Evolutionary conservation across 2,888 invertebrate species (phyloP).

Genomic region (Omphaloscelis lunosa): DNA sequence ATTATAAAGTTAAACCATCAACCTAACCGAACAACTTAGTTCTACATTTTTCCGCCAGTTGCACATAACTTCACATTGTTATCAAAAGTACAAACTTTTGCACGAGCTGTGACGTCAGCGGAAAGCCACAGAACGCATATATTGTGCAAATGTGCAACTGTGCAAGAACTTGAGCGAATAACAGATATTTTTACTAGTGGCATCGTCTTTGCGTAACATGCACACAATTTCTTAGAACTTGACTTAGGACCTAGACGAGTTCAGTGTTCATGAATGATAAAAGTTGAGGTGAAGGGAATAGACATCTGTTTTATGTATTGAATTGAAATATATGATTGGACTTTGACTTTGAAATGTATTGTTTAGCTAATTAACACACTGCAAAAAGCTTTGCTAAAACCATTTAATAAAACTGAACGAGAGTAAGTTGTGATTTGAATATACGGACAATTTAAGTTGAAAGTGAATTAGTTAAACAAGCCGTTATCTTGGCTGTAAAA

Average conservation of each 20-base stretch:
- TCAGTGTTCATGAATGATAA: conserved; percentile 15
- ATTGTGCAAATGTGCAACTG: conserved; percentile 50
- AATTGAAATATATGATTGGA: too few relatives aligned
- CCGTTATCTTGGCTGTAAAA: too few relatives aligned
- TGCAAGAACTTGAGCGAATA: conserved; percentile 36
- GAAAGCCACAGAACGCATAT: conserved; percentile 41
- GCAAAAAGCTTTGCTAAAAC: background rate
- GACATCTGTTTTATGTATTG: background rate
- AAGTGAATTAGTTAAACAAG: background rate
- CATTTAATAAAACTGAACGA: background rate
- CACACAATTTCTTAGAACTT: conserved; percentile 4
- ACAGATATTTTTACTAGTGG: conserved; percentile 32
- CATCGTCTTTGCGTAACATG: conserved; percentile 10
- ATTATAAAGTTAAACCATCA: conserved; percentile 29
- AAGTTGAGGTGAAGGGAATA: conserved; percentile 11
- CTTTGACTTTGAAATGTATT: background rate
- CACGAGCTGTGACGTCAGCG: conserved; percentile 41
- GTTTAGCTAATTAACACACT: background rate
- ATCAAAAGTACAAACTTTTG: conserved; percentile 41
- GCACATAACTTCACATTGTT: conserved; percentile 35
- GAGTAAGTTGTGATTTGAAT: background rate
- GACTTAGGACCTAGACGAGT: background rate
- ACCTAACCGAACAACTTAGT: conserved; percentile 11
- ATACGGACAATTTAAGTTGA: too few relatives aligned
- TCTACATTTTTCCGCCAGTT: conserved; percentile 18